phyloP scores from a whole-genome alignment of 2,888 invertebrate genomes.

The Rhagonycha fulva region DNA sequence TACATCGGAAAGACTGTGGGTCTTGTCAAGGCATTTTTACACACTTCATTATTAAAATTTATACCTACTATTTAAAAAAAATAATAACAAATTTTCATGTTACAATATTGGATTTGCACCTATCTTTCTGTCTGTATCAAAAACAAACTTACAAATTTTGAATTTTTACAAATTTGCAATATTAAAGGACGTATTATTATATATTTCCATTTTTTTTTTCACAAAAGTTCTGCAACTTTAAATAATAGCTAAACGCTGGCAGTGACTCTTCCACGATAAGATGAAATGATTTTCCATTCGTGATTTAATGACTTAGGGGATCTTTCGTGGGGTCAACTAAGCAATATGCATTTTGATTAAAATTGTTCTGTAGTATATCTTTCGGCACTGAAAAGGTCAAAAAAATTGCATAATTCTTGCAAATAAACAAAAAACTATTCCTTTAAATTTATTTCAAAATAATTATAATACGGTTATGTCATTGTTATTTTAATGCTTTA shows the following conservation, averaged over 20 bases:
- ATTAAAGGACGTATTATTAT: too few relatives aligned
- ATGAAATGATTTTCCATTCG: neutral
- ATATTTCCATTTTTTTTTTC: too few relatives aligned
- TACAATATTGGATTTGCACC: too few relatives aligned
- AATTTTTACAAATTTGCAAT: too few relatives aligned
- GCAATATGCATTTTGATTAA: neutral
- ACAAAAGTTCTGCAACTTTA: neutral
- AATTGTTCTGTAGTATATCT: neutral
- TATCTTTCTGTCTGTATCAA: too few relatives aligned
- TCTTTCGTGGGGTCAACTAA: neutral
- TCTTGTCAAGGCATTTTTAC: too few relatives aligned
- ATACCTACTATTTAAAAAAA: too few relatives aligned
- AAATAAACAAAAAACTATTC: neutral
- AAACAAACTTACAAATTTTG: too few relatives aligned
- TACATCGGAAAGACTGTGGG: too few relatives aligned
- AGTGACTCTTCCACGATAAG: neutral
- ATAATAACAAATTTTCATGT: too few relatives aligned
- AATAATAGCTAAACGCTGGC: neutral
- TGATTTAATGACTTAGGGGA: neutral
- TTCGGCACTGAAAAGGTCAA: neutral
- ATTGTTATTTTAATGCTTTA: slow-evolving; percentile 3
- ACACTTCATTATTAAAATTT: too few relatives aligned
- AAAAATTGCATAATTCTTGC: neutral
- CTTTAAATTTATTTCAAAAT: neutral
- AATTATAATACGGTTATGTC: neutral